phyloP scores from a whole-genome alignment of 2,888 invertebrate species.

The Callosobruchus maculatus region DNA sequence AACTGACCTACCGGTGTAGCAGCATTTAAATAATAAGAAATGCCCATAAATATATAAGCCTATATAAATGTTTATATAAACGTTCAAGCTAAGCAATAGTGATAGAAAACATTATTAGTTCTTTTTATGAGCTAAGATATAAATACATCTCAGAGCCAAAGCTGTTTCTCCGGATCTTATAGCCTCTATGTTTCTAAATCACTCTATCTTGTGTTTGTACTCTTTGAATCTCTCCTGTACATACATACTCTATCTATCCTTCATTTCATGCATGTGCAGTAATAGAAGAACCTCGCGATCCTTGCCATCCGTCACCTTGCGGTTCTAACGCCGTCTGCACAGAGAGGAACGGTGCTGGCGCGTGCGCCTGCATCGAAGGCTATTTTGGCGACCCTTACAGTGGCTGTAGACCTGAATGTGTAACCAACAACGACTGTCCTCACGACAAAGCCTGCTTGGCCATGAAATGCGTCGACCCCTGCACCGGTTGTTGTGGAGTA shows the following conservation, averaged over 20 bases:
- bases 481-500: constrained; percentile 72
- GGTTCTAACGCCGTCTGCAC: constrained; percentile 76
- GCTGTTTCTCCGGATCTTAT: neutral
- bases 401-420: constrained; percentile 78
- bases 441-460: constrained; percentile 69
- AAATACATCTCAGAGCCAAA: no score
- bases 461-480: constrained; percentile 76
- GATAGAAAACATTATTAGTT: no score
- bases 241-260: no score
- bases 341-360: constrained; percentile 70
- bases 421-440: constrained; percentile 73
- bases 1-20: no score
- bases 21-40: no score
- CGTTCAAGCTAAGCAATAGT: no score
- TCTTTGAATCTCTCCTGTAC: neutral
- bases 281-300: constrained; percentile 61
- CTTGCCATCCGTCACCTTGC: constrained; percentile 76
- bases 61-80: no score
- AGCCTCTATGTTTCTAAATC: neutral
- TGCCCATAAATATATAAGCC: no score
- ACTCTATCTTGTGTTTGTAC: neutral
- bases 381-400: constrained; percentile 76
- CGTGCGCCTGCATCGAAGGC: constrained; percentile 70
- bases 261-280: constrained; percentile 21
- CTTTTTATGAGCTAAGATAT: no score